phyloP scores from a whole-genome alignment of 2,888 invertebrate species.

The Tenthredo notha region DNA sequence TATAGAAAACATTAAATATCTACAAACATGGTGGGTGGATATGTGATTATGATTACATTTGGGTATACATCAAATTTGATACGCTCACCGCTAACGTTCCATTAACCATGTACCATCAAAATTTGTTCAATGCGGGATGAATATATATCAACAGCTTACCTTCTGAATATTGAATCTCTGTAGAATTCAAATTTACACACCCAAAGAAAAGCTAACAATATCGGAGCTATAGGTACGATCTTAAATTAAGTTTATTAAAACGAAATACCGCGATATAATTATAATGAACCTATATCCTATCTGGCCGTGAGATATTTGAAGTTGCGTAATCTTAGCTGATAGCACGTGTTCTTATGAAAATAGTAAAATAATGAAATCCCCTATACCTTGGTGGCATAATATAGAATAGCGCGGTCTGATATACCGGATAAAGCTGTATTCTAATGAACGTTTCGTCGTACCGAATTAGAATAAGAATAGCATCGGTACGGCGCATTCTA shows the following conservation, averaged over 20 bases:
- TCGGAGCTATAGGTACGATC: not conserved
- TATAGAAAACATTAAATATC: constrained; percentile 5
- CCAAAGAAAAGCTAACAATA: not conserved
- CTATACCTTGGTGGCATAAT: too few species aligned
- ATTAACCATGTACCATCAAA: not conserved
- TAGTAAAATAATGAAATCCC: not conserved
- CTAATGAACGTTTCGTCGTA: constrained; percentile 20
- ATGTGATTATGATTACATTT: not conserved
- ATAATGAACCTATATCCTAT: not conserved
- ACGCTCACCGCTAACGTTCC: not conserved
- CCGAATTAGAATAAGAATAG: constrained; percentile 16
- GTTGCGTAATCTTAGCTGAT: not conserved
- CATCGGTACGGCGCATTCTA: constrained; percentile 29
- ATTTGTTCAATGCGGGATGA: not conserved
- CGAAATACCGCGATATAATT: not conserved
- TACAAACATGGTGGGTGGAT: not conserved
- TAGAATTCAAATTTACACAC: not conserved
- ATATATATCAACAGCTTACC: not conserved
- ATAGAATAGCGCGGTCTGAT: not conserved
- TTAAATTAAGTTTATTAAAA: not conserved
- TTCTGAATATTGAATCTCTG: not conserved
- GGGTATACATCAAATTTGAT: constrained; percentile 1
- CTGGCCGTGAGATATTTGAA: not conserved
- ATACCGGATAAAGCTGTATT: constrained; percentile 9
- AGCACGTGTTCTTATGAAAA: not conserved